phyloP scores from a whole-genome alignment of 53 echinoderm and acorn worm genomes.

The Mesocentrotus franciscanus region DNA sequence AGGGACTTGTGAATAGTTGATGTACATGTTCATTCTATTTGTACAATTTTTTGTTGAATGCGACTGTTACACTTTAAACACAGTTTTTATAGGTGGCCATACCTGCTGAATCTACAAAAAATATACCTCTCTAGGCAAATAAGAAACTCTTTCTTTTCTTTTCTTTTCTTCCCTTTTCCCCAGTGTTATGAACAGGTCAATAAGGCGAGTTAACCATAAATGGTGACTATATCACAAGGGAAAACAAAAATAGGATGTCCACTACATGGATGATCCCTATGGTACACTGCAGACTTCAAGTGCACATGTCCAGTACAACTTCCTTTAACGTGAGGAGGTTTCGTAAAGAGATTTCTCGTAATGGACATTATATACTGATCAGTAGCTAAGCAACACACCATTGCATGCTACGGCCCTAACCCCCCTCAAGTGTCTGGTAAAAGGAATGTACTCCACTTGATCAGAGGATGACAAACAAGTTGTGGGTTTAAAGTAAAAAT shows the following conservation, averaged over 20 bases:
- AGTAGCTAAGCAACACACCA: slow-evolving; percentile 32
- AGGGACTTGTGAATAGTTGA: too few species aligned
- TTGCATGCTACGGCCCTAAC: not conserved
- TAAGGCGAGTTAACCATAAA: not conserved
- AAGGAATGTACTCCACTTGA: slow-evolving; percentile 35
- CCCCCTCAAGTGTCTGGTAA: not conserved
- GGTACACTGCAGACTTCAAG: not conserved
- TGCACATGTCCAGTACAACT: not conserved
- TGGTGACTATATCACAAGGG: not conserved
- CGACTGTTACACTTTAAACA: too few species aligned
- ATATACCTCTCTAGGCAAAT: too few species aligned
- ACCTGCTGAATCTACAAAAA: too few species aligned
- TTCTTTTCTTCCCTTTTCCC: not conserved
- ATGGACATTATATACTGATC: slow-evolving; percentile 52
- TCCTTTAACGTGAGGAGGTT: not conserved
- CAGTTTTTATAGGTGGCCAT: too few species aligned
- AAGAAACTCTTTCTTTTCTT: not conserved
- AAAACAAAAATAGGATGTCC: not conserved
- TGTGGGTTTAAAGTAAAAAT: not conserved
- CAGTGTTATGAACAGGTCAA: not conserved
- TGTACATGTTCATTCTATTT: too few species aligned
- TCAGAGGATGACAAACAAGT: not conserved
- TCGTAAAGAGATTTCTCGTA: not conserved
- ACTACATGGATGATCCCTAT: not conserved
- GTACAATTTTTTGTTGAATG: too few species aligned